These are phyloP conservation scores for Emydoidea blandingii DNA, from an alignment of 2,797 vertebrate species.

Conservation along the genomic window DNA sequence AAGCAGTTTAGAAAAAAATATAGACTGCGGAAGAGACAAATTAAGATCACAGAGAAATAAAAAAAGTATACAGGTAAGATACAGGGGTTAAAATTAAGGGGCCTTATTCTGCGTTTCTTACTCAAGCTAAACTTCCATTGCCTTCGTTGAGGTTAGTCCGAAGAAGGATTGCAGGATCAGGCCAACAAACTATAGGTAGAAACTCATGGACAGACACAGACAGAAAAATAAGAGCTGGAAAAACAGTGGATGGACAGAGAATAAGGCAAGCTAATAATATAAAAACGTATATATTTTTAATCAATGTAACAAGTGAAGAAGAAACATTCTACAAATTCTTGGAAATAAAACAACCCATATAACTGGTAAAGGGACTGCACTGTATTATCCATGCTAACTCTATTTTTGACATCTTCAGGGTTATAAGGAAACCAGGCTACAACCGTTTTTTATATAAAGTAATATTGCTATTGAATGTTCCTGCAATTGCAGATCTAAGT, in stretches of 20 bases:
- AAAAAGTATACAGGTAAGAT: neutral
- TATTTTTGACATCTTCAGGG: neutral
- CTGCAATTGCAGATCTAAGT: neutral
- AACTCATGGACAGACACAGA: neutral
- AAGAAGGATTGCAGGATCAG: neutral
- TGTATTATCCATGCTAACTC: neutral
- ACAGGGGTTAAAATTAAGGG: neutral
- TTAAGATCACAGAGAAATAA: neutral
- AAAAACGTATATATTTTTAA: too few species aligned
- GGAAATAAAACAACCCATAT: rapidly evolving
- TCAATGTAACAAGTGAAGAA: neutral
- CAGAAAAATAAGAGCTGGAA: neutral
- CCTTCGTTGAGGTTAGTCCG: neutral
- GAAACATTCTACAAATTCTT: neutral
- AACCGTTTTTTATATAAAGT: neutral
- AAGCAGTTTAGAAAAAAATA: neutral
- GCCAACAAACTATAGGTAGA: neutral
- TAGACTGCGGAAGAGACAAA: neutral
- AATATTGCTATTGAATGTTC: neutral
- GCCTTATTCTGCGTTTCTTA: rapidly evolving
- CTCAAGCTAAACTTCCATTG: neutral
- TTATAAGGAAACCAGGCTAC: neutral
- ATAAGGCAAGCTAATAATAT: neutral
- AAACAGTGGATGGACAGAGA: neutral
- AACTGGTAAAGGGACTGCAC: neutral